Evolutionary conservation across 2,797 vertebrate species (phyloP).

Genomic region (Gadopsis marmoratus): DNA sequence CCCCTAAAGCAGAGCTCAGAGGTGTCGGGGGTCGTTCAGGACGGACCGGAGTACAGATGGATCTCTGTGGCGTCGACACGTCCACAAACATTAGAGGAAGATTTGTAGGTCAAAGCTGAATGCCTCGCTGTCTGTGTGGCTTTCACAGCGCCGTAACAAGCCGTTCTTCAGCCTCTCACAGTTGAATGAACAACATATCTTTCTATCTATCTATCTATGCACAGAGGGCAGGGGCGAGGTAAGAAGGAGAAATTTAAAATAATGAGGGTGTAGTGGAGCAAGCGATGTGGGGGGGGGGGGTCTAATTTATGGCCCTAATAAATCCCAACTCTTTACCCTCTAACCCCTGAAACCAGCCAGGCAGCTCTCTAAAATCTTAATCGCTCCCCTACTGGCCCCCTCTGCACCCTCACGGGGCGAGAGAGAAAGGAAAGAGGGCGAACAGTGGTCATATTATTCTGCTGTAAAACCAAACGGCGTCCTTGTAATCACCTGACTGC

Average conservation of each 20-base stretch:
- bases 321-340: constrained; percentile 86
- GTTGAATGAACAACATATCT: constrained; percentile 19
- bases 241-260: constrained; percentile 36
- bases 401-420: constrained; percentile 56
- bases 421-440: constrained; percentile 60
- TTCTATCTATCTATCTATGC: background rate
- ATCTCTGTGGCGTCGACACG: constrained; percentile 55
- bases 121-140: constrained; percentile 46
- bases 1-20: constrained; percentile 35
- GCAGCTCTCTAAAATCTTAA: constrained; percentile 84
- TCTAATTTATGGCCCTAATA: constrained; percentile 86
- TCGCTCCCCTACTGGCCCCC: constrained; percentile 74
- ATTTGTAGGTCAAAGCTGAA: constrained; percentile 55
- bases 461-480: constrained; percentile 84
- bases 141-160: constrained; percentile 5
- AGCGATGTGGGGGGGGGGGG: constrained; percentile 35
- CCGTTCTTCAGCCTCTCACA: constrained; percentile 14
- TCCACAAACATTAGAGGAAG: constrained; percentile 52
- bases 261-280: constrained; percentile 28
- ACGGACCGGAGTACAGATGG: constrained; percentile 50
- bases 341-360: constrained; percentile 81
- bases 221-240: background rate
- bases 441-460: constrained; percentile 76
- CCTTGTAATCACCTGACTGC: constrained; percentile 83
- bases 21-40: constrained; percentile 44